Base-by-base conservation (phyloP, 2,797 vertebrate species). In the Echeneis naucrates region DNA sequence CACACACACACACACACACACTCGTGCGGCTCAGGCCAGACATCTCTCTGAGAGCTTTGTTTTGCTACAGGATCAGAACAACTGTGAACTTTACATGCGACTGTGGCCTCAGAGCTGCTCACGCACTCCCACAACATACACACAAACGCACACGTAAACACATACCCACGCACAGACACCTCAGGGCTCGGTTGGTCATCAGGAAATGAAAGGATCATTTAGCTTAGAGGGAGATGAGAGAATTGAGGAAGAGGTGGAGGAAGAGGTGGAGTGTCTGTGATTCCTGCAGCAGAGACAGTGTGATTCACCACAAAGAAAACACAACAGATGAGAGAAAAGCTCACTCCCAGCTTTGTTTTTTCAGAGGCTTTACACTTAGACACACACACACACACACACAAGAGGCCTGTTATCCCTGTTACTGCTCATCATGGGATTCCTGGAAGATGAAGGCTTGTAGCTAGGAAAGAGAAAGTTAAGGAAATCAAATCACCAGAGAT, bases 191-290 rank as follows among this genome's bases (percentile, higher is more conserved):
- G 87, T 83, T 89, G 90, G 91, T 92, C 92, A 94, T 95, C 92
- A 97, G 96, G 96, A 98, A 99, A 97, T 97, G 92, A 97, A 97
- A 96, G 95, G 94, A 97, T 97, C 95, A 95, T 95, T 97, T 96
- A 95, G 95, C 94, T 94, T 92, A 92, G 83, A 85, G 82, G 73
- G 79, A 92, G 90, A 92, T 88, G 91, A 90, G 87, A 89, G 82
- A 87, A 75, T 80, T 79, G 80, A 83, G 77, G 63, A 82, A 72
- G 78, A 82, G 75, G 74, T 72, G 73, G 75, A 86, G 80, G 75
- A 90, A 80, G 79, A 81, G 79, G 77, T 66, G 74, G 77, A 80
- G 84, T 72, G 70, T 87, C 78, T 81, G 76, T 51, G 64, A 85
- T 82, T 86, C 77, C 77, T 74, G 61, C 55, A 60, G 52, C 56